Evolutionary conservation across 2,113 vertebrate genomes (phyloP).

Genomic region (Ceyx melanurus): DNA sequence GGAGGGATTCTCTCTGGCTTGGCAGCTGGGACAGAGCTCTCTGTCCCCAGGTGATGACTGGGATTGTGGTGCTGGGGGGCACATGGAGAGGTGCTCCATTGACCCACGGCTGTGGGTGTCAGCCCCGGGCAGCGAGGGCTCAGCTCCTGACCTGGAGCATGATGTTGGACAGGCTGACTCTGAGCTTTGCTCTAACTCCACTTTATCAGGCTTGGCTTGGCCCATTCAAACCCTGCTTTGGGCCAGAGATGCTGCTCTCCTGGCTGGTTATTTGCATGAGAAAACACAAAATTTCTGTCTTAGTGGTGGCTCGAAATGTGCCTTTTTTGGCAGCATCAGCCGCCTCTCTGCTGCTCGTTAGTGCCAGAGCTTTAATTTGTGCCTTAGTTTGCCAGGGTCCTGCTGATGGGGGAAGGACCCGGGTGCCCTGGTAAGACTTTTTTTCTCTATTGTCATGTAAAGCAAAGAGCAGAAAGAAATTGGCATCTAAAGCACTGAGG

Average conservation of each 20-base stretch:
- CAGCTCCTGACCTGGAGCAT: accelerated
- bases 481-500: neutral
- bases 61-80: neutral
- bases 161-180: accelerated
- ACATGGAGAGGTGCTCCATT: neutral
- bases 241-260: neutral
- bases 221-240: neutral
- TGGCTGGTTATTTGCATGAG: neutral
- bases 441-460: neutral
- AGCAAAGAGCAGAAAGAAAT: neutral
- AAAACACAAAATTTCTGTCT: neutral
- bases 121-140: neutral
- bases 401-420: neutral
- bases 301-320: neutral
- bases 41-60: neutral
- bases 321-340: neutral
- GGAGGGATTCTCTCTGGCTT: too few relatives aligned
- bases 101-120: accelerated
- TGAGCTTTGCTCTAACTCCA: neutral
- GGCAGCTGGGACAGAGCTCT: neutral
- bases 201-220: neutral
- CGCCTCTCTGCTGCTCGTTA: neutral
- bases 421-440: neutral
- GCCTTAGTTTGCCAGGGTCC: neutral
- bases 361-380: neutral